These are phyloP conservation scores for Catharus fuscescens DNA, from an alignment of 2,113 vertebrate genomes.

Conservation along the genomic window DNA sequence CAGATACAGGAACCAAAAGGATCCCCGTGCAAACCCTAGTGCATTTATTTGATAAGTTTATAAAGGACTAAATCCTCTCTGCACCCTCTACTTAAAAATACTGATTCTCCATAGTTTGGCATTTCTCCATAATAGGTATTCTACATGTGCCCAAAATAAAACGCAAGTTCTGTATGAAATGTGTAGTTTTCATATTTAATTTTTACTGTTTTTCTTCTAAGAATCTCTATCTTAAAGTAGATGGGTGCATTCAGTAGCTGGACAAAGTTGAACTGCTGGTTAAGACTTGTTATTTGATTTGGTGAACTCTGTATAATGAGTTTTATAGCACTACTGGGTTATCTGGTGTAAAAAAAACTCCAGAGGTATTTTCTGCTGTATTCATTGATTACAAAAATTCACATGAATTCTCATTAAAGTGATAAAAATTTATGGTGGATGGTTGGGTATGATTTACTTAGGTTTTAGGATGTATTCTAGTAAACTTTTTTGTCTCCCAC, in stretches of 20 bases:
- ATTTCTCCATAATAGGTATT: slow-evolving; percentile 1
- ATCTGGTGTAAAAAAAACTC: neutral
- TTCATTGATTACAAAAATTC: neutral
- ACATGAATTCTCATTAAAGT: slow-evolving; percentile 12
- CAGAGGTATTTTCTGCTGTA: slow-evolving; percentile 36
- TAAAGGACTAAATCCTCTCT: slow-evolving; percentile 33
- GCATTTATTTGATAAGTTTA: slow-evolving; percentile 87
- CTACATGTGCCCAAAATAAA: neutral
- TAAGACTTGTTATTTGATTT: slow-evolving; percentile 14
- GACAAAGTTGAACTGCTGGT: neutral
- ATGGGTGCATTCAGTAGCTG: slow-evolving; percentile 42
- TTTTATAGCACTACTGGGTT: slow-evolving; percentile 49
- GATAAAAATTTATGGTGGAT: neutral
- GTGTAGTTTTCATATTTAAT: slow-evolving; percentile 22
- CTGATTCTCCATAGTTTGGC: slow-evolving; percentile 43
- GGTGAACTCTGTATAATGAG: neutral
- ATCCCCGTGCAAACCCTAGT: slow-evolving; percentile 91
- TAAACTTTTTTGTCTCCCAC: neutral
- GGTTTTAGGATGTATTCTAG: neutral
- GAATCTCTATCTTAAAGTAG: slow-evolving; percentile 48
- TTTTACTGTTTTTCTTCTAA: neutral
- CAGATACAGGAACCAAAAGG: slow-evolving; percentile 94
- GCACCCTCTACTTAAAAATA: slow-evolving; percentile 55
- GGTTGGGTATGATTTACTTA: neutral
- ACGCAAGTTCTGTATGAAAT: neutral